Percentiles rank a stretch among this genome's conserved stretches.
Conservation (phyloP, 2,888 invertebrate genomes). For the Cryptocephalus moraei region DNA sequence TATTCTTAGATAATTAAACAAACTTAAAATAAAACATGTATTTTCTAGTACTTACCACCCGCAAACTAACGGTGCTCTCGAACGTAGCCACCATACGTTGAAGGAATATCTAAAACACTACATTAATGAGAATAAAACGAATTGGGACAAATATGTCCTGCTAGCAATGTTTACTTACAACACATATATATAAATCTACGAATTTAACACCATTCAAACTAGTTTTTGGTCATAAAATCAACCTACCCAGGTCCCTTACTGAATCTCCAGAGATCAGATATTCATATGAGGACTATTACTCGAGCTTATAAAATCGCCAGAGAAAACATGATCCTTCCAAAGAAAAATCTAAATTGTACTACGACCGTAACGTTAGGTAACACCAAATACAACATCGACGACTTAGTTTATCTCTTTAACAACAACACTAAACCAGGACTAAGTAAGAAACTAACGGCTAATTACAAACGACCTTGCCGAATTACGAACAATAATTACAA, state of each 20-base stretch:
- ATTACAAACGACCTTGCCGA: constrained; percentile 7
- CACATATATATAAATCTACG: constrained; percentile 22
- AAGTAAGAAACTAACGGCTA: constrained; percentile 9
- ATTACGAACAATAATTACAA: constrained; percentile 5
- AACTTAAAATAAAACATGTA: too few relatives aligned
- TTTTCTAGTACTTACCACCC: too few relatives aligned
- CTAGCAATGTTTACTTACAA: constrained; percentile 25
- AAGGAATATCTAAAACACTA: too few relatives aligned
- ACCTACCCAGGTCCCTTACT: constrained; percentile 17
- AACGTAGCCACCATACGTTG: too few relatives aligned
- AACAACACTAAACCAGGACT: constrained; percentile 5
- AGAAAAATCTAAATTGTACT: constrained; percentile 17
- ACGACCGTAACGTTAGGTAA: constrained; percentile 12
- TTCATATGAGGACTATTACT: too few relatives aligned
- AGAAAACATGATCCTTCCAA: constrained; percentile 15
- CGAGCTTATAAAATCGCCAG: constrained; percentile 14
- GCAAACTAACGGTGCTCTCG: too few relatives aligned
- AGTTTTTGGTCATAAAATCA: constrained; percentile 23
- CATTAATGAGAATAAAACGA: too few relatives aligned
- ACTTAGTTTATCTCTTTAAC: constrained; percentile 6
- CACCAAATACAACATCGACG: constrained; percentile 5
- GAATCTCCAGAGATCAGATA: constrained; percentile 22
- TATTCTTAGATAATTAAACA: too few relatives aligned
- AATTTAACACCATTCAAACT: constrained; percentile 26
- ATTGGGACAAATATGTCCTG: constrained; percentile 28